phyloP scores from a whole-genome alignment of 2,888 invertebrate species.

The Lycocerus yunnanus region DNA sequence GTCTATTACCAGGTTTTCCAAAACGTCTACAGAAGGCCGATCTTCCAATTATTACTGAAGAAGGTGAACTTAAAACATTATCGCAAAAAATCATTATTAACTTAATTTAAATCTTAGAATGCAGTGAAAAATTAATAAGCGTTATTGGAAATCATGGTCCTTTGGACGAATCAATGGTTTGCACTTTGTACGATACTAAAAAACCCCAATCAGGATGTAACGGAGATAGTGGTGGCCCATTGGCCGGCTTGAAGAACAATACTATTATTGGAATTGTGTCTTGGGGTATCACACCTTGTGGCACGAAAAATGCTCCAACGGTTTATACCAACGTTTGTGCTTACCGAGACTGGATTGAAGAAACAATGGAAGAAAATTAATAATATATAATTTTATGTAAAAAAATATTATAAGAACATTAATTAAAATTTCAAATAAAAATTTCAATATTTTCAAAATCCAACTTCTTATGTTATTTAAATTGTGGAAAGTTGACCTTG shows the following conservation, averaged over 20 bases:
- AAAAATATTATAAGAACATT: not conserved
- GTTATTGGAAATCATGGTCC: conserved; percentile 1
- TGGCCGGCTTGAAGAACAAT: conserved; percentile 38
- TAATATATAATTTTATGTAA: not conserved
- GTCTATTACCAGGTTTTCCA: not conserved
- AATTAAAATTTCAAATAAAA: not conserved
- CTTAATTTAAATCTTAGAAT: not conserved
- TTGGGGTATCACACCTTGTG: conserved; percentile 12
- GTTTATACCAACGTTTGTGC: conserved; percentile 11
- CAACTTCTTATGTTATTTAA: not conserved
- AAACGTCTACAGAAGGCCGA: not conserved
- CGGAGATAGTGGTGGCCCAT: conserved; percentile 64
- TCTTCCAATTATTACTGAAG: conserved; percentile 1
- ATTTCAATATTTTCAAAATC: not conserved
- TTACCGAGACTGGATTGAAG: conserved; percentile 3
- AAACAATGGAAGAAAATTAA: not conserved
- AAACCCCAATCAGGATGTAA: conserved; percentile 56
- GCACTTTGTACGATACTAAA: conserved; percentile 37
- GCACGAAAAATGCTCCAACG: conserved; percentile 1
- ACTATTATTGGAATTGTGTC: conserved; percentile 7
- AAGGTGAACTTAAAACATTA: not conserved
- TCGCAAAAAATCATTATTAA: not conserved
- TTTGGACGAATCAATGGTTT: not conserved
- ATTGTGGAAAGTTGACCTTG: too few species aligned
- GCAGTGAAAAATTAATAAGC: not conserved